Conservation (phyloP, 53 echinoderm and acorn worm genomes). For the Apostichopus leukothele region DNA sequence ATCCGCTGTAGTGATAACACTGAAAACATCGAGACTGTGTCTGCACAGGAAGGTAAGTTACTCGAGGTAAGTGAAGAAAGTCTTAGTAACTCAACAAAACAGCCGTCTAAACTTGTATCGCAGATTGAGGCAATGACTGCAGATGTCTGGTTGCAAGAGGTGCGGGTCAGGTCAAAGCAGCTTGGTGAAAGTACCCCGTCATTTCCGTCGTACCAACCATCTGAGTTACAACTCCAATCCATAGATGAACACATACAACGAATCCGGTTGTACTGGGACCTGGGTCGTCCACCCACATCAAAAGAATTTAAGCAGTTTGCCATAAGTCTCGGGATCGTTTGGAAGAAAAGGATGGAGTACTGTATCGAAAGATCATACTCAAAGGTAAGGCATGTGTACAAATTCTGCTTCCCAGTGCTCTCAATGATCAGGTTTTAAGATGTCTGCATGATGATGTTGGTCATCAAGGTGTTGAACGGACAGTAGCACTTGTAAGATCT, state of each 20-base stretch:
- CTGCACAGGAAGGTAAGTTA: no score
- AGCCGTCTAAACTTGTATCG: not conserved
- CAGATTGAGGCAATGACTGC: conserved; percentile 17
- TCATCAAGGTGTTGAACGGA: conserved; percentile 50
- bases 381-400: not conserved
- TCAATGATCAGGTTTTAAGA: conserved; percentile 1
- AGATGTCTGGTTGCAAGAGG: conserved; percentile 20
- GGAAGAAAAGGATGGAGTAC: conserved; percentile 28
- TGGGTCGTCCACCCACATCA: conserved; percentile 17
- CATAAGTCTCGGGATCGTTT: conserved; percentile 52
- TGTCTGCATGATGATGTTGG: conserved; percentile 58
- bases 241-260: not conserved
- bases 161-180: not conserved
- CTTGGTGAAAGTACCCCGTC: not conserved
- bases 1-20: no score
- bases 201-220: no score
- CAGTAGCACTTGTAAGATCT: conserved; percentile 20
- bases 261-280: not conserved
- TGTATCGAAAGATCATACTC: conserved; percentile 28
- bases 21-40: no score
- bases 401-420: conserved; percentile 37
- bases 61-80: no score
- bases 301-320: no score
- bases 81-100: no score
- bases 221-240: not conserved